A percentile compares a stretch with the other conserved stretches of the same genome.
These are phyloP conservation scores for Cosmopolites sordidus DNA, from an alignment of 2,888 invertebrate species.

Conservation along the genomic window DNA sequence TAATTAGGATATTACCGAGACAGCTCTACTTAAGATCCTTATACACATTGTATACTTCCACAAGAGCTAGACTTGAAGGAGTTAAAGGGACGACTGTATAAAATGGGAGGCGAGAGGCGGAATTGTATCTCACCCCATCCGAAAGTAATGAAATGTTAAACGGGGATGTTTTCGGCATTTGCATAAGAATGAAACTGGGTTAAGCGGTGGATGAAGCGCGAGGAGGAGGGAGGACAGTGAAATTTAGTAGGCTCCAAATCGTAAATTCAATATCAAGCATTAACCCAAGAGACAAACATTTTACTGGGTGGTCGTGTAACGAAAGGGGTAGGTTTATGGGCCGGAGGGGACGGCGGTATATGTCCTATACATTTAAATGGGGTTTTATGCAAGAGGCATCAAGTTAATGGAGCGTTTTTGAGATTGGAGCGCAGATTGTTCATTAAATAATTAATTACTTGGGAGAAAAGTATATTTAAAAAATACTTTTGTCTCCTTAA, in stretches of 20 bases:
- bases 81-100: too few species aligned
- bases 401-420: constrained; percentile 21
- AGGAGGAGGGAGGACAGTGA: constrained; percentile 10
- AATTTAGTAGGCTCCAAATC: constrained; percentile 27
- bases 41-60: not conserved
- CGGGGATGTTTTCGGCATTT: constrained; percentile 21
- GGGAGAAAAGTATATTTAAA: too few species aligned
- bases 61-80: too few species aligned
- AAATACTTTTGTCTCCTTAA: too few species aligned
- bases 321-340: not conserved
- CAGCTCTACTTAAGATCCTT: not conserved
- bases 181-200: constrained; percentile 27
- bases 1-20: not conserved
- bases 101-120: too few species aligned
- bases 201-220: constrained; percentile 1
- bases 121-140: not conserved
- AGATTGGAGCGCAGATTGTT: not conserved
- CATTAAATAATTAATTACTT: too few species aligned
- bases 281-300: constrained; percentile 42
- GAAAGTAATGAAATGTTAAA: constrained; percentile 2
- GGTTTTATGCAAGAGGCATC: constrained; percentile 38
- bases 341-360: not conserved
- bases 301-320: constrained; percentile 36
- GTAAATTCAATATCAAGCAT: constrained; percentile 36
- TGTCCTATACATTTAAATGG: constrained; percentile 48